A percentile compares a stretch with the other conserved stretches of the same genome.
phyloP scores from a whole-genome alignment of 1,140 invertebrate genomes.

The Lysiphlebus fabarum region DNA sequence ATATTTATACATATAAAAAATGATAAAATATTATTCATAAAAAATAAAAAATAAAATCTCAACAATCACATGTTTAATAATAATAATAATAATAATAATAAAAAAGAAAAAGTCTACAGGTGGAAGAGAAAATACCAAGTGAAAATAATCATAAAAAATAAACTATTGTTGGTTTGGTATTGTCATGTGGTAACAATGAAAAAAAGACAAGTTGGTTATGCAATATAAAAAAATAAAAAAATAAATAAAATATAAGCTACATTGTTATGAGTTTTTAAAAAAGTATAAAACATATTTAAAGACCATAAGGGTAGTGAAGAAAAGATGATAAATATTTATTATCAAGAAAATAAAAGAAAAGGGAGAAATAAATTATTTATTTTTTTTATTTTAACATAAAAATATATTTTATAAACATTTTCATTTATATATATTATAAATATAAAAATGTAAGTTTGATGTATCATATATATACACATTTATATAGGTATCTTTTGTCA shows the following conservation, averaged over 20 bases:
- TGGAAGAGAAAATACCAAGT: too few relatives aligned
- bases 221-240: not conserved
- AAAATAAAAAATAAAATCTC: too few relatives aligned
- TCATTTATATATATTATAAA: too few relatives aligned
- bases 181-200: conserved; percentile 26
- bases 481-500: conserved; percentile 1
- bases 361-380: too few relatives aligned
- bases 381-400: not conserved
- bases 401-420: conserved; percentile 3
- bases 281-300: conserved; percentile 28
- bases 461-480: too few relatives aligned
- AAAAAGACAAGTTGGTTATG: conserved; percentile 8
- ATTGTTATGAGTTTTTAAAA: conserved; percentile 4
- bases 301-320: conserved; percentile 17
- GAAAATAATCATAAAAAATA: conserved; percentile 1
- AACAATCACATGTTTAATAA: too few relatives aligned
- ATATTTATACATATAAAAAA: too few relatives aligned
- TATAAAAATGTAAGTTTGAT: too few relatives aligned
- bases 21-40: too few relatives aligned
- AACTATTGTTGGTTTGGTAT: conserved; percentile 22
- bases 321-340: conserved; percentile 21
- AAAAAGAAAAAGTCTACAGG: too few relatives aligned
- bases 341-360: too few relatives aligned
- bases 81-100: too few relatives aligned
- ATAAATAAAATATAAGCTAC: conserved; percentile 9